phyloP scores from a whole-genome alignment of 2,888 invertebrate species.

The Callosobruchus maculatus region DNA sequence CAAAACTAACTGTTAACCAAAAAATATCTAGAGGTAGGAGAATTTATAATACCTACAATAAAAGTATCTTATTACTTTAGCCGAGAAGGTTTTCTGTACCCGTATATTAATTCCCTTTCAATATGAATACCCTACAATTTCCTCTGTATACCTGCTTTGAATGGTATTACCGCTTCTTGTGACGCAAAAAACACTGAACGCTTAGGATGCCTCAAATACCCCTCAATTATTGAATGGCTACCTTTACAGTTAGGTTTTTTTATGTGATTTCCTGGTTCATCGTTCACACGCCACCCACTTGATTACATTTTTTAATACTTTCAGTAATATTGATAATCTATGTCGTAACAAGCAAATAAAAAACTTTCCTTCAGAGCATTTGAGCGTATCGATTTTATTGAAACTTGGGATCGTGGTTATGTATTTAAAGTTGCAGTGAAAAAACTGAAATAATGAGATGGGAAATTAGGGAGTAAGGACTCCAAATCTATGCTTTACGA shows the following conservation, averaged over 20 bases:
- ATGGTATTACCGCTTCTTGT: neutral
- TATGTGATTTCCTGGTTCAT: neutral
- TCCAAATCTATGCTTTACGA: too few relatives aligned
- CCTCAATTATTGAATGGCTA: neutral
- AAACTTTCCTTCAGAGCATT: too few relatives aligned
- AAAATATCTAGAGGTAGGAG: neutral
- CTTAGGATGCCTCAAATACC: neutral
- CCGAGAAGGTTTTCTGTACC: neutral
- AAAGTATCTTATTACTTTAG: neutral
- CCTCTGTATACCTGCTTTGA: neutral
- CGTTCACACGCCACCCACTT: neutral
- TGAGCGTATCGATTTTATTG: too few relatives aligned
- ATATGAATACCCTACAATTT: neutral
- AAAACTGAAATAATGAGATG: too few relatives aligned
- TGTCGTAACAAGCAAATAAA: too few relatives aligned
- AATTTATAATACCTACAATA: neutral
- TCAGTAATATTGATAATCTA: too few relatives aligned
- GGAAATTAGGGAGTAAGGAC: too few relatives aligned
- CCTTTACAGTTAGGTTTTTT: neutral
- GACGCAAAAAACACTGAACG: neutral
- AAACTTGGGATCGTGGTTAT: too few relatives aligned
- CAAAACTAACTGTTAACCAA: neutral
- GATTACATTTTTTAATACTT: too few relatives aligned
- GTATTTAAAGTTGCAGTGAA: too few relatives aligned
- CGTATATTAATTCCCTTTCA: neutral